Evolutionary conservation across 2,888 invertebrate genomes (phyloP).

Genomic region (Augiades crinisus): DNA sequence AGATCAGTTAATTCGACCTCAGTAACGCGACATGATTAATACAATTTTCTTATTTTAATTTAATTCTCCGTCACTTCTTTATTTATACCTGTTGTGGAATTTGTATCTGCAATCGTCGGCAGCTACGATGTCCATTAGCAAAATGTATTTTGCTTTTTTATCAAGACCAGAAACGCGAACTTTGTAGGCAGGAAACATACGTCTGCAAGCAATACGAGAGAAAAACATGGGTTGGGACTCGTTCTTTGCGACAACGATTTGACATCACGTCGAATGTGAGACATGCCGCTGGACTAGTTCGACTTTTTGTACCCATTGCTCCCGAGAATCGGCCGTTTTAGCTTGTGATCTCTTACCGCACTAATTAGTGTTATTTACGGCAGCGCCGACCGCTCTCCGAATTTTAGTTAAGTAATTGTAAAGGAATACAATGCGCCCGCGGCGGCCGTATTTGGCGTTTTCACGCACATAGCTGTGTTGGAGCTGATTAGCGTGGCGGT

Average conservation of each 20-base stretch:
- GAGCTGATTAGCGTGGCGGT: constrained; percentile 44
- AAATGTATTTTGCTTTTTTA: constrained; percentile 98
- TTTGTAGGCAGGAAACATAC: constrained; percentile 99
- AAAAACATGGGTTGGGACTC: constrained; percentile 77
- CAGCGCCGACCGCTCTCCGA: constrained; percentile 13
- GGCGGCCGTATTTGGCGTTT: constrained; percentile 37
- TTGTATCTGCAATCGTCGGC: constrained; percentile 98
- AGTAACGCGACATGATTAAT: constrained; percentile 44
- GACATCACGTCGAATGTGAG: constrained; percentile 77
- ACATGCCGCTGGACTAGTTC: constrained; percentile 69
- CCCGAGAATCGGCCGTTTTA: constrained; percentile 58
- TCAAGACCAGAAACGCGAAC: constrained; percentile 97
- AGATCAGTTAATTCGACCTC: constrained; percentile 50
- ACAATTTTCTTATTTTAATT: constrained; percentile 71
- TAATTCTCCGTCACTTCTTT: constrained; percentile 62
- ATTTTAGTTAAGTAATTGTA: constrained; percentile 27
- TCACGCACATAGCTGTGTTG: constrained; percentile 32
- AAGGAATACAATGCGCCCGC: constrained; percentile 31
- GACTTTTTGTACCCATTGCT: constrained; percentile 58
- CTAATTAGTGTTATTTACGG: constrained; percentile 47
- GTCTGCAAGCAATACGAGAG: constrained; percentile 88
- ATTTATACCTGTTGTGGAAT: constrained; percentile 94
- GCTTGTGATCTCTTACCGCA: constrained; percentile 73
- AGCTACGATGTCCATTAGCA: constrained; percentile 98
- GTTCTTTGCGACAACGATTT: constrained; percentile 76